Evolutionary conservation across 2,113 vertebrate genomes (phyloP).

Genomic region (Tragelaphus strepsiceros): DNA sequence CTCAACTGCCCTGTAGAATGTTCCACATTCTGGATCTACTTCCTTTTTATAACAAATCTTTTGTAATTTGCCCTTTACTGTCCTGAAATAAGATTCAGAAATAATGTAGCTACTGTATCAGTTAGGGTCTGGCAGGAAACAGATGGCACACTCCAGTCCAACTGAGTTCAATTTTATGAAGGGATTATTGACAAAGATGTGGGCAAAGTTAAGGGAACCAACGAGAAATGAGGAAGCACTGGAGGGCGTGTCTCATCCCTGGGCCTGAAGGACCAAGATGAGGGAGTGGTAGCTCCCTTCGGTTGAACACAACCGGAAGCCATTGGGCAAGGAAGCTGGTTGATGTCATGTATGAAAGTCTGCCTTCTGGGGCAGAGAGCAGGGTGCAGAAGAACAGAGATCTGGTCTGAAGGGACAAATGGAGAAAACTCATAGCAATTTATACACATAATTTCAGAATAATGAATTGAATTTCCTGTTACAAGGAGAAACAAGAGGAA

Average conservation of each 20-base stretch:
- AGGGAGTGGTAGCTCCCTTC: neutral
- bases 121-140: constrained; percentile 40
- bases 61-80: constrained; percentile 48
- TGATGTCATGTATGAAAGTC: neutral
- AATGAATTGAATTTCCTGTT: neutral
- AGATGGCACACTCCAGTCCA: constrained; percentile 41
- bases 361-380: neutral
- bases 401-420: neutral
- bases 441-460: neutral
- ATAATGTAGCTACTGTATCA: constrained; percentile 53
- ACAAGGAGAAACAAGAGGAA: neutral
- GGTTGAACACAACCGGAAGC: neutral
- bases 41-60: constrained; percentile 21
- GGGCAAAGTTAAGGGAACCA: constrained; percentile 17
- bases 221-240: neutral
- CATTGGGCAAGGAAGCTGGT: neutral
- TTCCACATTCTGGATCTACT: constrained; percentile 18
- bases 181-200: constrained; percentile 36
- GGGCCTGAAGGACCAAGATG: neutral
- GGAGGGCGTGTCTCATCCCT: neutral
- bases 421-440: neutral
- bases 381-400: neutral
- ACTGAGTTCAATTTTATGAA: constrained; percentile 26
- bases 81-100: constrained; percentile 49
- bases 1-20: neutral